Evolutionary conservation across 2,888 invertebrate genomes (phyloP), one percentile per base, ranked within the genome.

Genomic region (Cephus spinipes): DNA sequence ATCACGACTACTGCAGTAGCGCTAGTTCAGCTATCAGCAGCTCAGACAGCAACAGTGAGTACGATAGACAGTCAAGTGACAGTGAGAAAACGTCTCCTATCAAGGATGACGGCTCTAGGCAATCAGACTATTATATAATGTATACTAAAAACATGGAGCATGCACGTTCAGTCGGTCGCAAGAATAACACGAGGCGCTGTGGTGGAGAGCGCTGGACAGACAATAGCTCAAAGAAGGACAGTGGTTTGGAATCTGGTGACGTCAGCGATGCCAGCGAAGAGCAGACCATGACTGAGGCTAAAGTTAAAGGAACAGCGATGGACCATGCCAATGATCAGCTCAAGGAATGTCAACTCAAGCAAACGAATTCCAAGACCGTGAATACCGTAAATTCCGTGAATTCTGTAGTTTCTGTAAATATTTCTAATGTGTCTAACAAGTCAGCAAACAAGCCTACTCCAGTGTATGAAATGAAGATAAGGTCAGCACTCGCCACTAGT

Each of bases 1-100:
- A 94, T 87, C 94, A 94, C 85, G 94, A 94, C 89, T 95, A 95
- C 84, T 94, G 94, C 84, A 89, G 87, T 77, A 87, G 85, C 76
- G 77, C 82, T n/a, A 83, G 80, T 73, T 85, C 85, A 31, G 76
- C 75, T 9, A 80, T 83, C 36, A 85, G 78, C 11, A 85, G 78
- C 76, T 84, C 81, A 2, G 84, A 85, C 30, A 84, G 79, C 35
- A 86, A 85, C 73, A 82, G 84, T 82, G 88, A 88, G 79, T 83
- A 82, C 68, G 79, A 85, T 76, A 78, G 74, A 74, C 81, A 80
- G 75, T 82, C 32, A 15, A 83, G 82, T 77, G 83, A 85, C 79
- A 85, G 81, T 80, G 83, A 87, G 77, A 85, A 84, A 81, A 36
- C 69, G 12, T 81, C 81, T 73, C 68, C 77, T n/a, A 69, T 78